Evolutionary conservation across 2,797 vertebrate genomes (phyloP).

Genomic region (Acropternis orthonyx): DNA sequence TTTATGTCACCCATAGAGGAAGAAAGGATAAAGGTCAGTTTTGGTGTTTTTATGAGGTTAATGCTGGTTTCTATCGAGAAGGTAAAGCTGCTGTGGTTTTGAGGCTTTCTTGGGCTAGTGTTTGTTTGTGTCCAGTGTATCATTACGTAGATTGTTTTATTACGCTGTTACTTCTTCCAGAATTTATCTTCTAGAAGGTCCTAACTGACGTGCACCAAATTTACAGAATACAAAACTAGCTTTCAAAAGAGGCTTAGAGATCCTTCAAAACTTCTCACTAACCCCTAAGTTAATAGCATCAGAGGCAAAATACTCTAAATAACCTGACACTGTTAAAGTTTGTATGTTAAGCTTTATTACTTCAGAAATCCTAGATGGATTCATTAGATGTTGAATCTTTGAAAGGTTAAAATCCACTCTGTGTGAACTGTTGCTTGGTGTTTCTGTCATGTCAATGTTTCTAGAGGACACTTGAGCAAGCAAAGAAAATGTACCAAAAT

Average conservation of each 20-base stretch:
- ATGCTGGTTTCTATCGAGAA: conserved; percentile 3
- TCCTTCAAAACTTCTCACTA: conserved; percentile 58
- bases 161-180: not conserved
- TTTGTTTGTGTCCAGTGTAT: not conserved
- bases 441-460: conserved; percentile 5
- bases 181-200: not conserved
- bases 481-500: not conserved
- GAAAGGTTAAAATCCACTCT: conserved; percentile 18
- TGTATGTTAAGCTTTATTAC: conserved; percentile 4
- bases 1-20: not conserved
- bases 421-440: not conserved
- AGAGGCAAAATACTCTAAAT: conserved; percentile 31
- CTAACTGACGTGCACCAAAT: not conserved
- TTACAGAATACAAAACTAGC: not conserved
- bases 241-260: conserved; percentile 14
- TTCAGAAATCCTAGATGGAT: not conserved
- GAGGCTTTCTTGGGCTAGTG: not conserved
- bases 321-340: not conserved
- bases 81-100: not conserved
- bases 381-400: not conserved
- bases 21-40: not conserved
- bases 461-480: conserved; percentile 6
- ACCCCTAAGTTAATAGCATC: conserved; percentile 61
- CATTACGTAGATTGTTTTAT: not conserved
- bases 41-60: not conserved